phyloP scores from a whole-genome alignment of 2,797 vertebrate genomes.

The Eidolon dupreanum region DNA sequence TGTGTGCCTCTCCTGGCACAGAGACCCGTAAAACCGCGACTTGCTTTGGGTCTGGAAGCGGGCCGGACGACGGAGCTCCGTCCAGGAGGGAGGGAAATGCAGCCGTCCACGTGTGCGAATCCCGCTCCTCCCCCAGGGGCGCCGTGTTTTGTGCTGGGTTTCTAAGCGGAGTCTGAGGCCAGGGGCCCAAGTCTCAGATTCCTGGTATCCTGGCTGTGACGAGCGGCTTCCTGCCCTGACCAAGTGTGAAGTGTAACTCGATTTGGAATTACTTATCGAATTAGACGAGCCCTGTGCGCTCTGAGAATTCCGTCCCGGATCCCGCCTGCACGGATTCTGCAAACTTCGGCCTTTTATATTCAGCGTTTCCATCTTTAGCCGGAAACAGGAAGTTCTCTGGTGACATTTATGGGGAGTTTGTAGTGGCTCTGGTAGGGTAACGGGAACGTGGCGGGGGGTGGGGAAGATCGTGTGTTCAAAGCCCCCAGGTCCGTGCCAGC shows the following conservation, averaged over 20 bases:
- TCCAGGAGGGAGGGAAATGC: not conserved
- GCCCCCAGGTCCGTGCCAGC: not conserved
- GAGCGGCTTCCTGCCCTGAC: slow-evolving; percentile 47
- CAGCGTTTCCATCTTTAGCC: slow-evolving; percentile 36
- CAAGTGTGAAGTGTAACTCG: slow-evolving; percentile 60
- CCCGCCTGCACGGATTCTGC: not conserved
- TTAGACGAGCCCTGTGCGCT: not conserved
- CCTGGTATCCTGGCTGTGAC: not conserved
- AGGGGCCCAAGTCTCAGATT: not conserved
- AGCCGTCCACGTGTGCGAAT: not conserved
- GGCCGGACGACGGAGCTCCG: too few species aligned
- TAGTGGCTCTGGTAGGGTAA: not conserved
- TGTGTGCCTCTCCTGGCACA: not conserved
- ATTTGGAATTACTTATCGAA: slow-evolving; percentile 15
- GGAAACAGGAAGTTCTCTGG: slow-evolving; percentile 12
- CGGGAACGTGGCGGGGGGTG: not conserved
- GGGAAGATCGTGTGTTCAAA: not conserved
- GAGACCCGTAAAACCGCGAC: not conserved
- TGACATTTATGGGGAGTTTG: not conserved
- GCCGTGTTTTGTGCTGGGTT: not conserved
- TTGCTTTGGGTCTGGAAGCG: not conserved
- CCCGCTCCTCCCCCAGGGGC: not conserved
- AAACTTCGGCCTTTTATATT: not conserved
- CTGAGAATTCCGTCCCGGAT: not conserved
- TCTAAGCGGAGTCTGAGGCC: not conserved